Conservation (phyloP, 2,113 vertebrate species). For the Australoheros scitulus region DNA sequence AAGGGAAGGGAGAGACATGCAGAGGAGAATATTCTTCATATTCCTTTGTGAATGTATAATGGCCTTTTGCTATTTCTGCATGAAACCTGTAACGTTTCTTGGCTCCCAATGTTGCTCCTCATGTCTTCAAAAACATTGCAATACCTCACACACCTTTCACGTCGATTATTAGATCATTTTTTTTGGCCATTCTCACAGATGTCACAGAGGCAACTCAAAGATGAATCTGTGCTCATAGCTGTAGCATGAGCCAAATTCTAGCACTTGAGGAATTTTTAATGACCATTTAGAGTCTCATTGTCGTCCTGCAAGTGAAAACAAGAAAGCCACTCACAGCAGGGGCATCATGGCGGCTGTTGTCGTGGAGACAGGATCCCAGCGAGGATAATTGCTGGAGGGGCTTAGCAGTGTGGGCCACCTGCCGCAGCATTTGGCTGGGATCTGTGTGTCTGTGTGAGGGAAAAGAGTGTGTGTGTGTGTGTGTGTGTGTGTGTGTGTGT, state of each 20-base stretch:
- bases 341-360: slow-evolving; percentile 73
- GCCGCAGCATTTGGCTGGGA: slow-evolving; percentile 78
- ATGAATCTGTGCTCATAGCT: background rate
- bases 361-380: slow-evolving; percentile 74
- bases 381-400: slow-evolving; percentile 82
- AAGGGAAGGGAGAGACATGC: background rate
- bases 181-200: background rate
- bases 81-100: background rate
- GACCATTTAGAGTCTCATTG: slow-evolving; percentile 32
- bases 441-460: slow-evolving; percentile 39
- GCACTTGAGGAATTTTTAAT: slow-evolving; percentile 25
- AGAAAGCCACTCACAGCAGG: slow-evolving; percentile 57
- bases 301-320: slow-evolving; percentile 49
- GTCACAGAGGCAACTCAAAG: background rate
- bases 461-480: slow-evolving; percentile 33
- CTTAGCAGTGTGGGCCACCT: slow-evolving; percentile 81
- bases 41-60: background rate
- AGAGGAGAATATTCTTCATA: background rate
- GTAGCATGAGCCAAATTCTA: background rate
- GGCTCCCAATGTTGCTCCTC: background rate
- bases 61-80: slow-evolving; percentile 1
- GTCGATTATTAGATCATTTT: background rate
- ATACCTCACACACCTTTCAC: background rate
- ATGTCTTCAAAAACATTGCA: background rate
- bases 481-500: background rate